Conservation (phyloP, 1,140 invertebrate genomes). For the Ceratina japonica region DNA sequence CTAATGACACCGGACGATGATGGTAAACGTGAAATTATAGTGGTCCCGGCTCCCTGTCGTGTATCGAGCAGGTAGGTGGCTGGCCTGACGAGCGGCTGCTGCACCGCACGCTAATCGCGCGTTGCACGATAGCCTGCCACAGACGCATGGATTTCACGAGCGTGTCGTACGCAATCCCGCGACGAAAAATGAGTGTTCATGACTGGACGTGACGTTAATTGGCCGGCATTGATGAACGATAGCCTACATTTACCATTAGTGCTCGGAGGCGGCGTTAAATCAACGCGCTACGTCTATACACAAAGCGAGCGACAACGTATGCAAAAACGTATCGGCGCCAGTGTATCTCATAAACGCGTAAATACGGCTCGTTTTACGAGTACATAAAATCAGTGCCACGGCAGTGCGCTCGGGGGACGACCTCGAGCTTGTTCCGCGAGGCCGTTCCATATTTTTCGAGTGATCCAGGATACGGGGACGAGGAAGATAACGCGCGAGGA, state of each 20-base stretch:
- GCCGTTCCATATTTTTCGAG: conserved; percentile 45
- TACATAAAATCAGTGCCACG: conserved; percentile 35
- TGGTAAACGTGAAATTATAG: conserved; percentile 59
- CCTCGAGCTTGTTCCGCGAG: conserved; percentile 50
- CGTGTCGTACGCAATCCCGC: neutral
- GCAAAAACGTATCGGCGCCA: conserved; percentile 27
- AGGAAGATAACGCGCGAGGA: conserved; percentile 42
- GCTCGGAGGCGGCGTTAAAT: conserved; percentile 10
- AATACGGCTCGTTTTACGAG: conserved; percentile 48
- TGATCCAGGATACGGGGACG: conserved; percentile 45
- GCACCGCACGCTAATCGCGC: conserved; percentile 46
- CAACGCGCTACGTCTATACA: conserved; percentile 9
- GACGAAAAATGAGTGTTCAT: conserved; percentile 44
- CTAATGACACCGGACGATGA: conserved; percentile 53
- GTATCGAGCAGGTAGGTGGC: conserved; percentile 60
- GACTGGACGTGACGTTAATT: conserved; percentile 35
- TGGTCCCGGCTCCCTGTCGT: conserved; percentile 48
- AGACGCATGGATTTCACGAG: conserved; percentile 15
- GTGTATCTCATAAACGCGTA: conserved; percentile 46
- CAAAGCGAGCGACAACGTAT: neutral
- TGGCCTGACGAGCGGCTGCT: conserved; percentile 38
- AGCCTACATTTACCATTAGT: conserved; percentile 23
- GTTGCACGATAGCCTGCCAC: conserved; percentile 26
- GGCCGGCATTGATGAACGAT: neutral
- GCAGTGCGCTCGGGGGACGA: conserved; percentile 11